Conservation (phyloP, 2,113 vertebrate genomes). For the Actinemys pallida region DNA sequence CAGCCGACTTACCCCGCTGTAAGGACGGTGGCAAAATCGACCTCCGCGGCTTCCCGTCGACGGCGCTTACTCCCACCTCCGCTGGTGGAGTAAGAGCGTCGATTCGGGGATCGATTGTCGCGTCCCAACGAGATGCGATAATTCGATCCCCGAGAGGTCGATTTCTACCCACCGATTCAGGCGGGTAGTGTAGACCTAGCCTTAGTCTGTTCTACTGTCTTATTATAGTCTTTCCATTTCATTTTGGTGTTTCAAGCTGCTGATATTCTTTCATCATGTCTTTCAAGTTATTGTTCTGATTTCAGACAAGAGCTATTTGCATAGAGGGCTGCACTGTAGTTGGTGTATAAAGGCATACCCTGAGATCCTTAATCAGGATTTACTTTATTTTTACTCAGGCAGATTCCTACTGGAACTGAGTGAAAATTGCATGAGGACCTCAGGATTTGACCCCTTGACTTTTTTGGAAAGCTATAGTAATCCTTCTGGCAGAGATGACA, state of each 20-base stretch:
- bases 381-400: background rate
- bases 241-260: background rate
- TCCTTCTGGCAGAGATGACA: background rate
- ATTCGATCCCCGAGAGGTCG: too few species aligned
- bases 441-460: background rate
- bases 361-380: background rate
- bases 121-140: too few species aligned
- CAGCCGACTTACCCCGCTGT: too few species aligned
- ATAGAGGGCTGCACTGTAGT: background rate
- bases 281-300: background rate
- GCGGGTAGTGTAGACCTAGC: too few species aligned
- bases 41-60: too few species aligned
- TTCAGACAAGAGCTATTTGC: background rate
- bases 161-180: too few species aligned
- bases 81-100: too few species aligned
- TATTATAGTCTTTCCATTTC: background rate
- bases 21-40: too few species aligned
- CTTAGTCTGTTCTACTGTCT: constrained; percentile 2
- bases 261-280: background rate
- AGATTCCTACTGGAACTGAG: background rate
- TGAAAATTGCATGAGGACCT: background rate
- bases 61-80: too few species aligned
- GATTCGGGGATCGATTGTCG: too few species aligned
- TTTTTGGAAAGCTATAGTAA: background rate
- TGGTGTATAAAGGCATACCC: background rate